phyloP scores from a whole-genome alignment of 1,140 invertebrate genomes.

The Gryon sp. region DNA sequence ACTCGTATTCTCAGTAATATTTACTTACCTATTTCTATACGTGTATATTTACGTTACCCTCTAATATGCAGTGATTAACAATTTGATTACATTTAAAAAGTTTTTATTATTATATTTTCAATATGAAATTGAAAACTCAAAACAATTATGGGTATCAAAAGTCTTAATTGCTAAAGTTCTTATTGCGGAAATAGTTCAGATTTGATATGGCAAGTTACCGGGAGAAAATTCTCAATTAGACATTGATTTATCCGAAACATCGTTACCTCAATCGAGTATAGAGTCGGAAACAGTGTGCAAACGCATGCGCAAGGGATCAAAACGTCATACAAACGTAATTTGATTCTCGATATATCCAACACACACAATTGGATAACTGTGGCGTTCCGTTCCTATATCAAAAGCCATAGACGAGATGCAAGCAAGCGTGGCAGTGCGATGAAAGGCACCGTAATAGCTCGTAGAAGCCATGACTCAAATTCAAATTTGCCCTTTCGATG shows the following conservation, averaged over 20 bases:
- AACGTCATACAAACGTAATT: conserved; percentile 67
- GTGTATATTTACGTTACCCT: no score
- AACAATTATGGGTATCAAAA: not conserved
- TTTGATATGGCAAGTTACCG: conserved; percentile 23
- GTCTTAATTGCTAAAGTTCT: conserved; percentile 34
- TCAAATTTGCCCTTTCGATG: conserved; percentile 63
- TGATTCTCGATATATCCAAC: conserved; percentile 65
- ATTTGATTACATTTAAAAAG: no score
- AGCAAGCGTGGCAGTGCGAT: conserved; percentile 49
- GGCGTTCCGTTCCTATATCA: conserved; percentile 62
- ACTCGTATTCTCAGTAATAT: no score
- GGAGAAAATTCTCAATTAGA: conserved; percentile 64
- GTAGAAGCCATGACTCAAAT: conserved; percentile 64
- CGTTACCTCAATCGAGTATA: conserved; percentile 50
- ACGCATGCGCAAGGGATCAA: conserved; percentile 10
- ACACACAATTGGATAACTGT: conserved; percentile 70
- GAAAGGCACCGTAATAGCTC: conserved; percentile 68
- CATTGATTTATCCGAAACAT: conserved; percentile 69
- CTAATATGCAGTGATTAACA: no score
- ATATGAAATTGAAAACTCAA: no score
- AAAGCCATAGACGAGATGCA: conserved; percentile 60
- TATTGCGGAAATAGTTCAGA: conserved; percentile 31
- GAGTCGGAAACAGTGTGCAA: not conserved
- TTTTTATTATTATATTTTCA: no score
- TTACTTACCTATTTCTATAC: no score